Conservation (phyloP, 2,888 invertebrate species). For the Prenolepis imparis region DNA sequence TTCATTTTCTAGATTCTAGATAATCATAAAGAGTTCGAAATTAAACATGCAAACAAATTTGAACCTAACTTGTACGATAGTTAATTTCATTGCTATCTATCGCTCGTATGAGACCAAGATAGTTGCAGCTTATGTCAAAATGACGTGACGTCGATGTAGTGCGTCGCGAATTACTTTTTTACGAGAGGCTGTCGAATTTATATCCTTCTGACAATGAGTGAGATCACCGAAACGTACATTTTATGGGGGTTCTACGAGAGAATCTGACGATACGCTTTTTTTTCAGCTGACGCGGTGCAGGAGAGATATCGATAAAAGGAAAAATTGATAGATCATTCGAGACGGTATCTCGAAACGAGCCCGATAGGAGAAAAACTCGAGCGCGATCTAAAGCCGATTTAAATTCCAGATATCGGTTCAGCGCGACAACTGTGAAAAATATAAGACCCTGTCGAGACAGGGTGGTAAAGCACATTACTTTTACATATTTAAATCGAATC, state of each 20-base stretch:
- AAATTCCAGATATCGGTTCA: not conserved
- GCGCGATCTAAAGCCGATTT: not conserved
- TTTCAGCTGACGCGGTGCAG: slow-evolving; percentile 25
- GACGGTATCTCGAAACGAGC: not conserved
- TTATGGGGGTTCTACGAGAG: slow-evolving; percentile 7
- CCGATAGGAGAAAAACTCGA: not conserved
- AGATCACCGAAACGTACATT: slow-evolving; percentile 26
- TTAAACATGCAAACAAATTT: no score
- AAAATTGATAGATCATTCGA: slow-evolving; percentile 38
- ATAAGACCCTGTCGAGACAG: not conserved
- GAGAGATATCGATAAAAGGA: slow-evolving; percentile 27
- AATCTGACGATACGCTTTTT: slow-evolving; percentile 21
- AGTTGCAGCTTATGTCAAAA: slow-evolving; percentile 37
- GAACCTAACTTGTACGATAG: no score
- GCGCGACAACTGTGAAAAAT: not conserved
- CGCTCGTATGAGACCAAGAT: slow-evolving; percentile 56
- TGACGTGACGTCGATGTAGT: slow-evolving; percentile 14
- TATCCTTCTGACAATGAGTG: slow-evolving; percentile 10
- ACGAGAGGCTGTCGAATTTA: slow-evolving; percentile 46
- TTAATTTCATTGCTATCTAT: not conserved
- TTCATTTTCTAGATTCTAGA: no score
- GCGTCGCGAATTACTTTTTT: slow-evolving; percentile 43
- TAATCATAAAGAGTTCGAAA: no score
- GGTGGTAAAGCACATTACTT: not conserved
- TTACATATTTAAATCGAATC: not conserved